These are phyloP conservation scores for Hyphantria cunea DNA, from an alignment of 1,140 invertebrate genomes.

Conservation along the genomic window DNA sequence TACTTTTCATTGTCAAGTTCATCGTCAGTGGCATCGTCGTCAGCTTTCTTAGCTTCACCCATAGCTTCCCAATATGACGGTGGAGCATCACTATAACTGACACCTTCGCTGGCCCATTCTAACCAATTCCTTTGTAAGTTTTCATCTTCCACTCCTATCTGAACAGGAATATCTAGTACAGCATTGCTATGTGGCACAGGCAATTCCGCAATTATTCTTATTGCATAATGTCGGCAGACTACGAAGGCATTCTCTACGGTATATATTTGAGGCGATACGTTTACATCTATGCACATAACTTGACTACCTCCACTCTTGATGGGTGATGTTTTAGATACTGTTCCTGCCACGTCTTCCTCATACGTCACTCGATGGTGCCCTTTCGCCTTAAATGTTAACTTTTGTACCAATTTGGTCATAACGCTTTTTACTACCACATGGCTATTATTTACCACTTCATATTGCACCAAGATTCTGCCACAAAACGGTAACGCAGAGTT, in stretches of 20 bases:
- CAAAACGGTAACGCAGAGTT: conserved; percentile 40
- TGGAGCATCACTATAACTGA: too few species aligned
- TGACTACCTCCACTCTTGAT: conserved; percentile 31
- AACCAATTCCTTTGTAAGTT: too few species aligned
- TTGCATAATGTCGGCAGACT: conserved; percentile 41
- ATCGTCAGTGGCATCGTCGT: too few species aligned
- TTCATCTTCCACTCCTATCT: conserved; percentile 29
- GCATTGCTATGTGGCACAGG: conserved; percentile 43
- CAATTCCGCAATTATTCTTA: conserved; percentile 36
- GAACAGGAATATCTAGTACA: conserved; percentile 36
- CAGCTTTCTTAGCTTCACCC: too few species aligned
- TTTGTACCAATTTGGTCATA: conserved; percentile 40
- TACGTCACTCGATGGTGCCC: conserved; percentile 15
- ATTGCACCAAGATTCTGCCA: conserved; percentile 38
- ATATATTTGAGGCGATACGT: conserved; percentile 31
- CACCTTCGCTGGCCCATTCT: too few species aligned
- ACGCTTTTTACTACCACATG: conserved; percentile 39
- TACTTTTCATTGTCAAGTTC: too few species aligned
- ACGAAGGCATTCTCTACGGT: conserved; percentile 41
- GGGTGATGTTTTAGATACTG: conserved; percentile 34
- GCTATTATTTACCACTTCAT: conserved; percentile 44
- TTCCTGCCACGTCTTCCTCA: conserved; percentile 28
- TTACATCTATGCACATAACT: conserved; percentile 27
- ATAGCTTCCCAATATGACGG: too few species aligned
- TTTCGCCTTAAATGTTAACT: conserved; percentile 31